Percentiles rank a stretch among this genome's conserved stretches.
phyloP scores from a whole-genome alignment of 2,797 vertebrate genomes.

The Anisognathus igniventris region DNA sequence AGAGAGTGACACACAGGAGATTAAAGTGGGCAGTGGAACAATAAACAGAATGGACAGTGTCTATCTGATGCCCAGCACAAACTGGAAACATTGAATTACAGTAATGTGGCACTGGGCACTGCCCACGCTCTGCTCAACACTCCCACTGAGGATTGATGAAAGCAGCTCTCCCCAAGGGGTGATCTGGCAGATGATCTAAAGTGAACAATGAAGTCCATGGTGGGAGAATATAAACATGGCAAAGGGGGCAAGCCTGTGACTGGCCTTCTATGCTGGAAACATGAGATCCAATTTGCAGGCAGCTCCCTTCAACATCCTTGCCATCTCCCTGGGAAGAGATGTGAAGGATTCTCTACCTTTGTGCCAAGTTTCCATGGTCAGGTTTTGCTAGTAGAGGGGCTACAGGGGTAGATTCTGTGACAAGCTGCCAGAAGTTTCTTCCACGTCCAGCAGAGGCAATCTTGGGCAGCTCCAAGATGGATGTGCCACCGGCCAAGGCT shows the following conservation, averaged over 20 bases:
- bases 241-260: not conserved
- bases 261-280: not conserved
- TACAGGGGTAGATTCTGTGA: not conserved
- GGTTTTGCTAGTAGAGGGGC: not conserved
- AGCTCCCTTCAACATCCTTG: not conserved
- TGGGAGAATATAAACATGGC: not conserved
- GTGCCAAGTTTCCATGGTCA: not conserved
- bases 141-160: not conserved
- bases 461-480: not conserved
- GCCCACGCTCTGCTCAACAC: not conserved
- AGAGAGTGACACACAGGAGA: not conserved
- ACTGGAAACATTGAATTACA: not conserved
- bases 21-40: not conserved
- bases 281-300: not conserved
- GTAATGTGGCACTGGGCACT: not conserved
- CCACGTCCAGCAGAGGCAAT: not conserved
- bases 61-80: not conserved
- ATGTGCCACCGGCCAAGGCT: rapidly evolving
- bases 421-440: not conserved
- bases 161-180: not conserved
- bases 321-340: not conserved
- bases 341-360: not conserved
- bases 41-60: not conserved
- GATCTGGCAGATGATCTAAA: not conserved
- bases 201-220: not conserved